Conservation (phyloP, 2,888 invertebrate genomes). For the Caenorhabditis afra region DNA sequence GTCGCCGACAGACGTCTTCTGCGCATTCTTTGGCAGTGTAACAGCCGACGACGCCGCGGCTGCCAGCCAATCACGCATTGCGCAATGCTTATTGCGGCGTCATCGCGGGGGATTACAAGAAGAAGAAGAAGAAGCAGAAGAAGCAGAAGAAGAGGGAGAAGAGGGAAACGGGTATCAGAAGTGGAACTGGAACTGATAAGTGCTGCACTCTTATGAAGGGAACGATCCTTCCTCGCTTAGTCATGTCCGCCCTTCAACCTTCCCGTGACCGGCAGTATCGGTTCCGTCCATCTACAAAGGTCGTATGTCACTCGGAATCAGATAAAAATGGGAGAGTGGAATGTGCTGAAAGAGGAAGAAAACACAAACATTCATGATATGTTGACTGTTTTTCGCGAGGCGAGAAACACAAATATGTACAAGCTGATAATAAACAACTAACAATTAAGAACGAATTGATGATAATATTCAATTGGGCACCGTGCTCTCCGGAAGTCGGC, state of each 20-base stretch:
- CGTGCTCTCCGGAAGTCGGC: too few species aligned
- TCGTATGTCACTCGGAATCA: constrained; percentile 22
- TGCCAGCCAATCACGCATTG: constrained; percentile 15
- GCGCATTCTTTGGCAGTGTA: constrained; percentile 27
- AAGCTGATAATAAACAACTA: neutral
- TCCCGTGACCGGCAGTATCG: constrained; percentile 14
- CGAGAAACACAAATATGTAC: constrained; percentile 6
- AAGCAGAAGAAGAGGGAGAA: constrained; percentile 8
- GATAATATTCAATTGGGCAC: neutral
- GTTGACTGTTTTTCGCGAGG: neutral
- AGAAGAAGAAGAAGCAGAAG: constrained; percentile 8
- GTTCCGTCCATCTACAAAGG: constrained; percentile 14
- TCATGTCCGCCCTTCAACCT: too few species aligned
- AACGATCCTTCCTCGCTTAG: constrained; percentile 6
- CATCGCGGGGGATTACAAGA: constrained; percentile 7
- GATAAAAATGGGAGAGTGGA: neutral
- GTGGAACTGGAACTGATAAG: constrained; percentile 55
- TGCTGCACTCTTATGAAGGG: neutral
- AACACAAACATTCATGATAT: constrained; percentile 9
- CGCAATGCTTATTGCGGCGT: constrained; percentile 17
- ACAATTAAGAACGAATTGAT: neutral
- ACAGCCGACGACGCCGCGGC: neutral
- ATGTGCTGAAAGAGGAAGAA: neutral
- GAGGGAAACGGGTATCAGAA: constrained; percentile 37
- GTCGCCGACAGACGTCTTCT: constrained; percentile 20